Conservation (phyloP, 2,797 vertebrate genomes). For the Pseudocheirus occidentalis region DNA sequence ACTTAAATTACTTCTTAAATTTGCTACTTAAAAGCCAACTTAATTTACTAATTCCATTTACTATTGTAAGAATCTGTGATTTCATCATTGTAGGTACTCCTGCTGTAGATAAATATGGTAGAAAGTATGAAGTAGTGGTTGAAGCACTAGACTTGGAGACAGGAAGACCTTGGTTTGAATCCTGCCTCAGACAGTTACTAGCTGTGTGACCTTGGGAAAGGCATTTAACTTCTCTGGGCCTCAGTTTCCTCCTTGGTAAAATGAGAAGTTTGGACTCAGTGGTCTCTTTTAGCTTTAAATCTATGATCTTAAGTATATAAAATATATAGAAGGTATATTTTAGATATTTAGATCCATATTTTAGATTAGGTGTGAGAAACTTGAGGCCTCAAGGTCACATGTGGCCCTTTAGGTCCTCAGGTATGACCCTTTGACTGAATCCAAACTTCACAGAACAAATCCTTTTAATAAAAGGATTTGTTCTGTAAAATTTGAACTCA, state of each 20-base stretch:
- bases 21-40: neutral
- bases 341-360: neutral
- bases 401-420: no score
- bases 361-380: neutral
- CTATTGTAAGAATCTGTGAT: neutral
- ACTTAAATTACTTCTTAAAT: neutral
- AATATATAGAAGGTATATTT: neutral
- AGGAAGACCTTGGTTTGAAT: neutral
- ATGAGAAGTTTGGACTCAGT: neutral
- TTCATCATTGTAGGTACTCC: neutral
- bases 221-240: neutral
- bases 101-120: neutral
- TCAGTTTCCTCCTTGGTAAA: neutral
- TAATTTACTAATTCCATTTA: neutral
- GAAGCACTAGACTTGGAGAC: neutral
- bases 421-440: no score
- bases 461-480: no score
- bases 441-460: no score
- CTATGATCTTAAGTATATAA: neutral
- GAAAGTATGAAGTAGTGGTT: neutral
- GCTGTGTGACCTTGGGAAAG: neutral
- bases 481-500: no score
- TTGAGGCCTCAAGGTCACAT: no score
- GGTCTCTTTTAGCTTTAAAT: neutral
- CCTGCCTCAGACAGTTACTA: neutral